phyloP scores from a whole-genome alignment of 2,888 invertebrate genomes.

The Thereva nobilitata region DNA sequence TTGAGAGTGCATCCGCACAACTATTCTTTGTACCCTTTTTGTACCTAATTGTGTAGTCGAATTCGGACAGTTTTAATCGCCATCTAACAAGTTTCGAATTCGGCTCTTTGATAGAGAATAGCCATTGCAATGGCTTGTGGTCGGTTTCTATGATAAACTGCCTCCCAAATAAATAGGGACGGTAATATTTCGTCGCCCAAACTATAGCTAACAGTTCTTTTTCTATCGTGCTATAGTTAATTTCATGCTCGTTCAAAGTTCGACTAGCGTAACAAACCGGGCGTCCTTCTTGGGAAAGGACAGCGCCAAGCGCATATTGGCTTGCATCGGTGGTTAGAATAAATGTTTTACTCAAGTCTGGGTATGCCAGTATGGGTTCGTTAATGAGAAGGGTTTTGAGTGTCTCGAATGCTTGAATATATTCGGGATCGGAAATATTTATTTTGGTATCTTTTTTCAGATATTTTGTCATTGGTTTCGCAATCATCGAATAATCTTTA shows the following conservation, averaged over 20 bases:
- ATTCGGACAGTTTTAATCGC: too few relatives aligned
- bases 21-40: too few relatives aligned
- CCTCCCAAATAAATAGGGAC: constrained; percentile 48
- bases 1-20: constrained; percentile 37
- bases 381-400: too few relatives aligned
- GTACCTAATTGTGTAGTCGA: too few relatives aligned
- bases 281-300: constrained; percentile 45
- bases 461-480: too few relatives aligned
- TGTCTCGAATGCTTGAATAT: too few relatives aligned
- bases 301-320: constrained; percentile 45
- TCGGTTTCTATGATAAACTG: constrained; percentile 48
- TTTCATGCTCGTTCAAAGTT: constrained; percentile 45
- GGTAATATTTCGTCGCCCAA: constrained; percentile 45
- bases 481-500: too few relatives aligned
- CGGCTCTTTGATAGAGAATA: too few relatives aligned
- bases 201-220: constrained; percentile 47
- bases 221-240: constrained; percentile 46
- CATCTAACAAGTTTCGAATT: too few relatives aligned
- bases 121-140: constrained; percentile 47
- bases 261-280: constrained; percentile 47
- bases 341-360: constrained; percentile 44
- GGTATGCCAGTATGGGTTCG: constrained; percentile 34
- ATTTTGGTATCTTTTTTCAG: too few relatives aligned
- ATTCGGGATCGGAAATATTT: too few relatives aligned
- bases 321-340: constrained; percentile 47